These are phyloP conservation scores for Drosophila ambigua DNA, from an alignment of 1,140 invertebrate genomes.

Conservation along the genomic window DNA sequence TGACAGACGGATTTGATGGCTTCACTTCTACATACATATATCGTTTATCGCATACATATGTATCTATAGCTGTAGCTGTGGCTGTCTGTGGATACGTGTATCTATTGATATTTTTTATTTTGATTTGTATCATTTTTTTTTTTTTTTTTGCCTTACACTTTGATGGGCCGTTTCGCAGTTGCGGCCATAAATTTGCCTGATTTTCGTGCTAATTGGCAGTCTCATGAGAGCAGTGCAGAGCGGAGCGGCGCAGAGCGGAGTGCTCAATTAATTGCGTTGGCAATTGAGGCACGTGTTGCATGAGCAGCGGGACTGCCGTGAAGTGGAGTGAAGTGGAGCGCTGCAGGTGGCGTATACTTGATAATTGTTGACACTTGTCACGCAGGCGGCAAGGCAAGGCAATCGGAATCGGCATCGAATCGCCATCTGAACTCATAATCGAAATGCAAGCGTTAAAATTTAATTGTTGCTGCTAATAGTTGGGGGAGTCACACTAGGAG, in stretches of 20 bases:
- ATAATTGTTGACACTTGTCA: conserved; percentile 79
- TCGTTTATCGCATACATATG: too few species aligned
- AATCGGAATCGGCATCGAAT: conserved; percentile 48
- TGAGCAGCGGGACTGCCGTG: background rate
- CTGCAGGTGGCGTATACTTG: conserved; percentile 77
- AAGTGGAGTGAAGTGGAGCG: conserved; percentile 1
- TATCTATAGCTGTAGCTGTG: too few species aligned
- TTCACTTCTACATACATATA: conserved; percentile 1
- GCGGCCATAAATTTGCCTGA: conserved; percentile 62
- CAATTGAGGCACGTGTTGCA: conserved; percentile 72
- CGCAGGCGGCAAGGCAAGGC: conserved; percentile 25
- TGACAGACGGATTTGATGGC: conserved; percentile 42
- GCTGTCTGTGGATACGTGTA: background rate
- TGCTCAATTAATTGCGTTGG: conserved; percentile 70
- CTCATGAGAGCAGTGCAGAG: conserved; percentile 55
- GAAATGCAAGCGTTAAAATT: too few species aligned
- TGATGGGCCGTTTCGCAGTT: conserved; percentile 9
- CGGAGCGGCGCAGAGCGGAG: too few species aligned
- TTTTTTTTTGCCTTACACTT: conserved; percentile 20
- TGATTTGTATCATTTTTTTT: conserved; percentile 18
- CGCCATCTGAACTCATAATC: background rate
- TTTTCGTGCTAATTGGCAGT: conserved; percentile 69
- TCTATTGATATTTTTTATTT: conserved; percentile 42
- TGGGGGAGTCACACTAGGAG: too few species aligned
- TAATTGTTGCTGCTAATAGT: too few species aligned